Conservation (phyloP, 2,888 invertebrate genomes). For the Amphipoea oculea region DNA sequence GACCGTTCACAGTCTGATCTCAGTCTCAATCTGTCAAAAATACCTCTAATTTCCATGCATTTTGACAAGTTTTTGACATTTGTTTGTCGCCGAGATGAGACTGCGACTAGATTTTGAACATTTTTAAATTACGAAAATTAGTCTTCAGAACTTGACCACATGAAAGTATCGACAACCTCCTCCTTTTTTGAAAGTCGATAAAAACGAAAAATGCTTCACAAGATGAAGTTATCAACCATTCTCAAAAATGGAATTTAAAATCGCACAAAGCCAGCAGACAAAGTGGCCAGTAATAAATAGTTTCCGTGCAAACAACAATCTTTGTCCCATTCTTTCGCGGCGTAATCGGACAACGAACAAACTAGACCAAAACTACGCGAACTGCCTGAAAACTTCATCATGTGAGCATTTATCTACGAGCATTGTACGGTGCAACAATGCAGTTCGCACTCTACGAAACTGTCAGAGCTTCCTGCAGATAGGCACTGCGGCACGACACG, state of each 20-base stretch:
- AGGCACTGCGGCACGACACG: slow-evolving; percentile 61
- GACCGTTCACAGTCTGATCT: too few relatives aligned
- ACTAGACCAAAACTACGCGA: slow-evolving; percentile 54
- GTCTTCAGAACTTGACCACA: too few relatives aligned
- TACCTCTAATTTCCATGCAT: too few relatives aligned
- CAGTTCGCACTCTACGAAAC: slow-evolving; percentile 65
- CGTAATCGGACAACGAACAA: slow-evolving; percentile 53
- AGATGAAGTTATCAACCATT: not conserved
- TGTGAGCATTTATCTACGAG: slow-evolving; percentile 60
- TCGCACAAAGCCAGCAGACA: slow-evolving; percentile 23
- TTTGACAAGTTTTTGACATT: too few relatives aligned
- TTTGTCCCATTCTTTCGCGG: slow-evolving; percentile 59
- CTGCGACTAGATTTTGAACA: too few relatives aligned
- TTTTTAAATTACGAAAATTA: too few relatives aligned
- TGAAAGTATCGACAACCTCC: not conserved
- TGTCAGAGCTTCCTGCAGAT: slow-evolving; percentile 67
- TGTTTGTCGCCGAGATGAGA: too few relatives aligned
- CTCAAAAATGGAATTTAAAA: slow-evolving; percentile 27
- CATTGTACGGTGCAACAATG: slow-evolving; percentile 64
- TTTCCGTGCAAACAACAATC: slow-evolving; percentile 38
- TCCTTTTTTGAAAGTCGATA: not conserved
- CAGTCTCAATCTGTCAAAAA: too few relatives aligned
- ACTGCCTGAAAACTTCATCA: slow-evolving; percentile 61
- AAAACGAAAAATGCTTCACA: not conserved
- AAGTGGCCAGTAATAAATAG: slow-evolving; percentile 50